These are phyloP conservation scores for Leistus spinibarbis DNA, from an alignment of 2,888 invertebrate genomes.

Conservation along the genomic window DNA sequence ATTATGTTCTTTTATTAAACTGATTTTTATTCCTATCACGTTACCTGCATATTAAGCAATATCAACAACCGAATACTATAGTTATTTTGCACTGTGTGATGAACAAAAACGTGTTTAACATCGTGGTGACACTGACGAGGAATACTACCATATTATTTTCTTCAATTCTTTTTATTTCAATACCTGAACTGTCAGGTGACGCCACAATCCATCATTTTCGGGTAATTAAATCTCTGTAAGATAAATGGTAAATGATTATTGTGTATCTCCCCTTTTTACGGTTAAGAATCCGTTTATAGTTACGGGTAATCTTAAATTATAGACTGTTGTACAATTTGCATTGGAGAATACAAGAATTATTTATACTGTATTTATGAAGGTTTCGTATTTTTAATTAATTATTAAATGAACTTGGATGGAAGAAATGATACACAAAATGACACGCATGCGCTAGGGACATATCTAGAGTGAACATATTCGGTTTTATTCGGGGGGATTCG, in stretches of 20 bases:
- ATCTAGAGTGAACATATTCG: no score
- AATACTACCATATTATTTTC: background rate
- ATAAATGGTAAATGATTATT: slow-evolving; percentile 6
- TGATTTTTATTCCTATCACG: background rate
- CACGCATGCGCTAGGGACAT: no score
- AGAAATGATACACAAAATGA: no score
- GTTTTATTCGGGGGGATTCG: no score
- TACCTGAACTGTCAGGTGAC: background rate
- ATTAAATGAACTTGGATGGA: no score
- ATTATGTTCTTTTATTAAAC: background rate
- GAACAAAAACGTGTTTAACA: no score
- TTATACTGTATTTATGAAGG: no score
- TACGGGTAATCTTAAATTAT: slow-evolving; percentile 5
- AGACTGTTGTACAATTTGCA: no score
- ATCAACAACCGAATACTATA: no score
- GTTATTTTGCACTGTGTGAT: no score
- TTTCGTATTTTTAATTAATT: no score
- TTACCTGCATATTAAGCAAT: background rate
- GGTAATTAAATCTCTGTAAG: slow-evolving; percentile 3
- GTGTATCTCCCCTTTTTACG: background rate
- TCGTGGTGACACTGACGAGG: background rate
- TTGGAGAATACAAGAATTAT: no score
- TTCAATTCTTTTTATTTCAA: background rate
- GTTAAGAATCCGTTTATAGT: background rate
- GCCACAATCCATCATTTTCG: slow-evolving; percentile 7